Evolutionary conservation across 1,140 invertebrate species (phyloP), one percentile per base, ranked within the genome.

Genomic region (Cydia pomonella): DNA sequence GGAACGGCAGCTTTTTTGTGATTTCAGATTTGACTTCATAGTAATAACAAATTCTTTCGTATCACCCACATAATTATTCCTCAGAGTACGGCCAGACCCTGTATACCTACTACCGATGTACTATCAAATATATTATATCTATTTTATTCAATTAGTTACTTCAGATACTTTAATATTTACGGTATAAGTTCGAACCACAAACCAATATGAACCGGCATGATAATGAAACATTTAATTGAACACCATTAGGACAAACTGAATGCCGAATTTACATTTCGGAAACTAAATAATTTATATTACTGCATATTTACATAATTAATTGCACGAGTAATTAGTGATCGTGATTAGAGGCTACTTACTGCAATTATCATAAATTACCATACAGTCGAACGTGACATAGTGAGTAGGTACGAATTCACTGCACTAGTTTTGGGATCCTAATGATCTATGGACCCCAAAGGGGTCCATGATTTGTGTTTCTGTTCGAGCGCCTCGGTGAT

Each of bases 361-460:
- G n/a, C 7, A 7, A 59, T 23, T 59, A 59, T 23, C 53, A 59
- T 59, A 59, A 23, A 59, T 59, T 59, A 59, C 9, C 53, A 59
- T 59, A 23, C 18, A 7, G 9, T 53, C n/a, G 50, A 18, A 53
- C 50, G 16, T 59, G 10, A 10, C 18, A 50, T 18, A 50, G 47
- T 16, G 44, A 16, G n/a, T 50, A 50, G 13, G 41, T 44, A 44
- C 41, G 41, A 44, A 44, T 16, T 44, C 47, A 50, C 16, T 50
- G 5, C 47, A 50, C 47, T 59, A 23, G 53, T 23, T 10, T 21
- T 18, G 18, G 4, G 53, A 0, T 59, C n/a, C 53, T 59, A 59
- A 59, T 59, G 53, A 59, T 59, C 53, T 59, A 59, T 59, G 53
- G 21, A 59, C 18, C 53, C 53, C 53, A 59, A 59, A 59, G 53